phyloP scores from a whole-genome alignment of 1,140 invertebrate genomes.

The Acyrthosiphon pisum region DNA sequence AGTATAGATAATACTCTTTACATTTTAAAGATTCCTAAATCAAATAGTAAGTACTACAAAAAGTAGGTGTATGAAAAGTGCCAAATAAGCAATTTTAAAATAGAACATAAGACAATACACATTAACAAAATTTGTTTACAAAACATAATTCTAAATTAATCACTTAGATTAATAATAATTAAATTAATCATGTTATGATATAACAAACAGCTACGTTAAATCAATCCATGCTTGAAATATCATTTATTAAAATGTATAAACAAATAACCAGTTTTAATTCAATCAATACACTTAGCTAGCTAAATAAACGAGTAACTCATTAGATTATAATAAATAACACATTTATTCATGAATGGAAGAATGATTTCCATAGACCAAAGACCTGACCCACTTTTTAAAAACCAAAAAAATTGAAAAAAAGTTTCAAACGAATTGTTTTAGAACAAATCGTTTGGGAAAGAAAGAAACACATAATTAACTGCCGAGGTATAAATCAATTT shows the following conservation, averaged over 20 bases:
- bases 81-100: not conserved
- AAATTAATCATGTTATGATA: not conserved
- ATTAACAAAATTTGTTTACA: not conserved
- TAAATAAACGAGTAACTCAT: not conserved
- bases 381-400: conserved; percentile 40
- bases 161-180: not conserved
- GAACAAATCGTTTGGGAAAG: not conserved
- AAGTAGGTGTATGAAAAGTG: not conserved
- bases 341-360: not conserved
- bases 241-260: not conserved
- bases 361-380: not conserved
- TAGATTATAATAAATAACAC: not conserved
- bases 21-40: too few relatives aligned
- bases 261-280: not conserved
- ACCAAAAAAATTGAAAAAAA: not conserved
- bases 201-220: not conserved
- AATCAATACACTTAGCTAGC: not conserved
- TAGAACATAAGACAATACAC: not conserved
- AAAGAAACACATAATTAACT: not conserved
- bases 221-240: not conserved
- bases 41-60: too few relatives aligned
- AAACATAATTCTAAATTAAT: not conserved
- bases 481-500: not conserved
- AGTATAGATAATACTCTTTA: not conserved
- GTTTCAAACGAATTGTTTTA: not conserved